A percentile compares a stretch with the other conserved stretches of the same genome.
phyloP scores from a whole-genome alignment of 2,888 invertebrate species.

The Disparrhopalites patrizii region DNA sequence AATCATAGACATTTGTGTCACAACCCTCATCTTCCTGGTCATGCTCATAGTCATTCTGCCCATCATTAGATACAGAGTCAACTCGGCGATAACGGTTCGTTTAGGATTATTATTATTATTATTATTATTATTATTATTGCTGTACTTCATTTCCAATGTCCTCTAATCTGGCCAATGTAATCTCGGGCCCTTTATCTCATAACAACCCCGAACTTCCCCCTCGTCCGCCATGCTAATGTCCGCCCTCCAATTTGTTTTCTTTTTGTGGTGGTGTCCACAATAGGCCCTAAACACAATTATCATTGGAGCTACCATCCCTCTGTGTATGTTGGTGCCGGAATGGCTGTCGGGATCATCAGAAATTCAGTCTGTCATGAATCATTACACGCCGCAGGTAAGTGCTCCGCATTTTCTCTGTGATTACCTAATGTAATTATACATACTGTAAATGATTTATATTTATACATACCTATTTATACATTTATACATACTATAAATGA shows the following conservation, averaged over 20 bases:
- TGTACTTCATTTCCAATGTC: too few relatives aligned
- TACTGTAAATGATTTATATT: too few relatives aligned
- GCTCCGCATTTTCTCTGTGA: too few relatives aligned
- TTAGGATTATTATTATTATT: constrained; percentile 20
- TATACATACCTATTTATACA: too few relatives aligned
- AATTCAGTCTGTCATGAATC: constrained; percentile 40
- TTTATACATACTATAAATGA: too few relatives aligned
- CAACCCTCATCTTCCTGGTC: constrained; percentile 33
- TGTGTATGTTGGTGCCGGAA: constrained; percentile 43
- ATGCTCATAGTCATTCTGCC: constrained; percentile 41
- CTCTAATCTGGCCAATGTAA: too few relatives aligned
- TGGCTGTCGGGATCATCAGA: constrained; percentile 41
- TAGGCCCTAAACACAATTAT: constrained; percentile 43
- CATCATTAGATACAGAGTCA: constrained; percentile 40
- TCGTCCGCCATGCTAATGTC: too few relatives aligned
- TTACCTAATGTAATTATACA: too few relatives aligned
- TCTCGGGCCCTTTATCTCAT: too few relatives aligned
- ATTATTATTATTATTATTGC: background rate
- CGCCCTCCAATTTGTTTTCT: background rate
- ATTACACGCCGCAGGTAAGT: constrained; percentile 39
- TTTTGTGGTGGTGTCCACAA: background rate
- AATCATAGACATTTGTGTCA: constrained; percentile 34
- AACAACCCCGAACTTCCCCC: too few relatives aligned
- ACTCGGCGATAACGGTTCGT: constrained; percentile 43
- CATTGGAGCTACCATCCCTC: constrained; percentile 37